Conservation (phyloP, 2,888 invertebrate species). For the Hylaea fasciaria region DNA sequence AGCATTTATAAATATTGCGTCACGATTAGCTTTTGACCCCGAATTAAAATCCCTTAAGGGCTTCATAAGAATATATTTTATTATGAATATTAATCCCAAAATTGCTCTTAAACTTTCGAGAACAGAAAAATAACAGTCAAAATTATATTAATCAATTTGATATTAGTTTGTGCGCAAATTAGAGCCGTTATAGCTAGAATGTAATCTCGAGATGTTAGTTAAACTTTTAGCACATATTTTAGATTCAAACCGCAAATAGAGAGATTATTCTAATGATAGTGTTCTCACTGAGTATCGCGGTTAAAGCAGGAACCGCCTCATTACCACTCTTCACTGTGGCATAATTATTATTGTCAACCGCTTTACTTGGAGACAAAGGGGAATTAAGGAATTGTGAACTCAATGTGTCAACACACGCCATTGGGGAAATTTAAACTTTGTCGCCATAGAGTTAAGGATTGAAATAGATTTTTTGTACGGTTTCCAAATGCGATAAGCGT, state of each 20-base stretch:
- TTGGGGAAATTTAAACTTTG: slow-evolving; percentile 20
- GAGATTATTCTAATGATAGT: slow-evolving; percentile 21
- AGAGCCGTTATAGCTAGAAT: too few species aligned
- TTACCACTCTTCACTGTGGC: slow-evolving; percentile 40
- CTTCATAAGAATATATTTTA: too few species aligned
- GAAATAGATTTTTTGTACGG: not conserved
- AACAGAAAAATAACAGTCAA: too few species aligned
- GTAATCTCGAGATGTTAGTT: too few species aligned
- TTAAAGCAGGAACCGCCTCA: slow-evolving; percentile 35
- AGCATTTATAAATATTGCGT: too few species aligned
- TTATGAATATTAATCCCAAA: too few species aligned
- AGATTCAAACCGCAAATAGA: slow-evolving; percentile 10
- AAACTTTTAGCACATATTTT: not conserved
- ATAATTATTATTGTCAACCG: slow-evolving; percentile 42
- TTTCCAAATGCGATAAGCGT: slow-evolving; percentile 8
- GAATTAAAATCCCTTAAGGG: too few species aligned
- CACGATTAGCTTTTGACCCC: too few species aligned
- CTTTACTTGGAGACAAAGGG: slow-evolving; percentile 41
- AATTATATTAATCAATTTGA: too few species aligned
- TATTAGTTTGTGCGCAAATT: too few species aligned
- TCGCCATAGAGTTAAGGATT: slow-evolving; percentile 1
- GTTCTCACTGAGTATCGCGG: slow-evolving; percentile 34
- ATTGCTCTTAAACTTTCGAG: too few species aligned
- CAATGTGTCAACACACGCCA: slow-evolving; percentile 17
- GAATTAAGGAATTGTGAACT: slow-evolving; percentile 39